Evolutionary conservation across 2,888 invertebrate genomes (phyloP).

Genomic region (Chymomyza caudatula): DNA sequence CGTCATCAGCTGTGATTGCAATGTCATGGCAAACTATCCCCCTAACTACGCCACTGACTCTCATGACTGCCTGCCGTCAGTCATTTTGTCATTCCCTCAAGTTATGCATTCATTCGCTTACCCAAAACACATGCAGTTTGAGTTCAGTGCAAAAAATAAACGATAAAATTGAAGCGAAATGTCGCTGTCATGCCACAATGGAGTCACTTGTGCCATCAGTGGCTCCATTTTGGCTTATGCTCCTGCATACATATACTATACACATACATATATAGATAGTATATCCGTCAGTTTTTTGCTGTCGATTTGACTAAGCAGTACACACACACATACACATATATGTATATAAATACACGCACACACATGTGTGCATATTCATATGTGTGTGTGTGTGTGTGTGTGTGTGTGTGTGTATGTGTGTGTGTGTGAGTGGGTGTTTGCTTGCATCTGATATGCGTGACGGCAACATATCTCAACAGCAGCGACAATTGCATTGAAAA

Average conservation of each 20-base stretch:
- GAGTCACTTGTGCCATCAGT: conserved; percentile 39
- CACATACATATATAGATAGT: not conserved
- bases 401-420: not conserved
- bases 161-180: conserved; percentile 11
- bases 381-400: not conserved
- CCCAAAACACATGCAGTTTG: not conserved
- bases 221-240: conserved; percentile 29
- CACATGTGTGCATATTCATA: not conserved
- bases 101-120: not conserved
- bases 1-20: too few species aligned
- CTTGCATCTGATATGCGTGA: not conserved
- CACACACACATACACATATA: not conserved
- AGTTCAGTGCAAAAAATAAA: conserved; percentile 11
- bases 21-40: too few species aligned
- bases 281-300: not conserved
- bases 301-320: not conserved
- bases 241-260: not conserved
- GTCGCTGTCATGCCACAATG: conserved; percentile 52
- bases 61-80: not conserved
- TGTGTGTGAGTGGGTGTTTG: not conserved
- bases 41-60: not conserved
- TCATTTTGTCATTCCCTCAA: not conserved
- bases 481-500: conserved; percentile 66
- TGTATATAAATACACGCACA: not conserved
- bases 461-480: conserved; percentile 30